Conservation (phyloP, 1,140 invertebrate species). For the Saccostrea echinata region DNA sequence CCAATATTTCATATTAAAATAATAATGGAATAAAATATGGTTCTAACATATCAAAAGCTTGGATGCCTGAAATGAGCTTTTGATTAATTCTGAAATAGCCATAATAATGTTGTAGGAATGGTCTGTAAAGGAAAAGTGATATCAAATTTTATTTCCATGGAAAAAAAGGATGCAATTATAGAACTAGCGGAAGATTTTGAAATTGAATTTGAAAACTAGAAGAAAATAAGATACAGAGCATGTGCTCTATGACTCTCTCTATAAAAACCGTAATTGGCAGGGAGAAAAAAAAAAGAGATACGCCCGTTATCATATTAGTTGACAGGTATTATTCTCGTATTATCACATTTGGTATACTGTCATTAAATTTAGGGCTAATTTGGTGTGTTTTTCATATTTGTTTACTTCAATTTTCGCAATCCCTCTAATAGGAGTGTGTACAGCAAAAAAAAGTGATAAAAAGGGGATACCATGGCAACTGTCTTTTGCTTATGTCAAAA, state of each 20-base stretch:
- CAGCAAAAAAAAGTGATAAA: constrained; percentile 17
- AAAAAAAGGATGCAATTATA: background rate
- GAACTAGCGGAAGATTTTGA: background rate
- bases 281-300: background rate
- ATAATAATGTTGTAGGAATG: background rate
- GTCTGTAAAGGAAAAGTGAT: background rate
- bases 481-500: constrained; percentile 17
- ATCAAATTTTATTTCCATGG: constrained; percentile 15
- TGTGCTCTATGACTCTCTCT: background rate
- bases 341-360: constrained; percentile 37
- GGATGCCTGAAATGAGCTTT: constrained; percentile 24
- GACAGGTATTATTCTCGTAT: constrained; percentile 24
- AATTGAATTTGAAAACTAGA: constrained; percentile 30
- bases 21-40: constrained; percentile 30
- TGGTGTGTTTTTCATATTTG: constrained; percentile 23
- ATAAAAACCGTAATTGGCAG: background rate
- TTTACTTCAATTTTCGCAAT: constrained; percentile 27
- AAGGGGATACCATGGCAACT: constrained; percentile 9
- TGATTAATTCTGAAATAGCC: constrained; percentile 29
- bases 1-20: constrained; percentile 22
- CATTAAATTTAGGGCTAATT: constrained; percentile 38
- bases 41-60: constrained; percentile 25
- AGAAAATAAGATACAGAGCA: background rate
- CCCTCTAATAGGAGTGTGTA: constrained; percentile 11
- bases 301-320: background rate